phyloP scores from a whole-genome alignment of 2,888 invertebrate genomes.

The Aspidapion aeneum region DNA sequence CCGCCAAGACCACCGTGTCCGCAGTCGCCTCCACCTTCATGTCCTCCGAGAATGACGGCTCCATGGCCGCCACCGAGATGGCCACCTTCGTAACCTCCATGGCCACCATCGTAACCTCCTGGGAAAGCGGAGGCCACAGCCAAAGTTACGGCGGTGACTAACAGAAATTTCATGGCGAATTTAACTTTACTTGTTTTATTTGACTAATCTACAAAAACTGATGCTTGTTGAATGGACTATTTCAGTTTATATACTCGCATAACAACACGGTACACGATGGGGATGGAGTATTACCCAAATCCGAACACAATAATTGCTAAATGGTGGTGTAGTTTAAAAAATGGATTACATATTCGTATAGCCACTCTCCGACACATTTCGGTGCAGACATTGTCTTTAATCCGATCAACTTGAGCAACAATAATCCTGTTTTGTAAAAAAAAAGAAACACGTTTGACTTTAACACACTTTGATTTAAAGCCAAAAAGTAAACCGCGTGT shows the following conservation, averaged over 20 bases:
- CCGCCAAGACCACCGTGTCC: slow-evolving; percentile 19
- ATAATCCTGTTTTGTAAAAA: not conserved
- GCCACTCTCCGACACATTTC: slow-evolving; percentile 5
- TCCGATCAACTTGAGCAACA: not conserved
- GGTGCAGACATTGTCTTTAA: not conserved
- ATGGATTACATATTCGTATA: slow-evolving; percentile 3
- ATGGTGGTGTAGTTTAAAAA: slow-evolving; percentile 3
- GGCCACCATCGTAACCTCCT: not conserved
- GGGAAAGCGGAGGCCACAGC: not conserved
- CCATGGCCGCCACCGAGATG: not conserved
- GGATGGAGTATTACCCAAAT: slow-evolving; percentile 2
- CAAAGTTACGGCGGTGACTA: not conserved
- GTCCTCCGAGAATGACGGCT: not conserved
- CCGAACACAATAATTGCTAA: slow-evolving; percentile 1
- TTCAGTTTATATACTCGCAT: not conserved
- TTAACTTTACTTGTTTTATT: slow-evolving; percentile 12
- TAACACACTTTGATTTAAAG: not conserved
- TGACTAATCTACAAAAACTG: slow-evolving; percentile 28
- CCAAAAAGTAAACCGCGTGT: not conserved
- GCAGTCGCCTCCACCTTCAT: slow-evolving; percentile 14
- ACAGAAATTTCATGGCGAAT: not conserved
- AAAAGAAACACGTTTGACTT: not conserved
- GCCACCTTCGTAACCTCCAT: not conserved
- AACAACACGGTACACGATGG: not conserved
- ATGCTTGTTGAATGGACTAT: slow-evolving; percentile 12